phyloP scores from a whole-genome alignment of 2,113 vertebrate genomes.

The Sturnira hondurensis region DNA sequence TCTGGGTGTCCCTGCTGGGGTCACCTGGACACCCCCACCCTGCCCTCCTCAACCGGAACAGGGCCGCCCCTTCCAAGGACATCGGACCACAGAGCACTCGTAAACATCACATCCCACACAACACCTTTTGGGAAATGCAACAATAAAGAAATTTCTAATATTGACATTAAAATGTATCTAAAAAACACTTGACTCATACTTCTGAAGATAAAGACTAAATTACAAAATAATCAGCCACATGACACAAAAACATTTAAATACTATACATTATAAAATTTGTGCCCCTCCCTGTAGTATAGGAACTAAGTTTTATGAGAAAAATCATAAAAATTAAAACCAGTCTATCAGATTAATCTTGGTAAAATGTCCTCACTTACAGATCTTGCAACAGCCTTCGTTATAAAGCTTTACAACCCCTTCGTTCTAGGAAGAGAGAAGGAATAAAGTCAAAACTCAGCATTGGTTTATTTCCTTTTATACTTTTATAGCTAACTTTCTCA shows the following conservation, averaged over 20 bases:
- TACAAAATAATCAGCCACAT: conserved; percentile 79
- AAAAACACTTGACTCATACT: conserved; percentile 76
- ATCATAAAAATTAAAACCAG: conserved; percentile 78
- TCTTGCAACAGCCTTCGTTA: conserved; percentile 97
- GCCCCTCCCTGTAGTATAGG: conserved; percentile 64
- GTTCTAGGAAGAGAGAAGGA: conserved; percentile 84
- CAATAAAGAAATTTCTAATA: background rate
- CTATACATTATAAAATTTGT: conserved; percentile 64
- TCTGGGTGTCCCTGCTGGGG: background rate
- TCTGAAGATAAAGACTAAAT: conserved; percentile 76
- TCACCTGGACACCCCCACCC: background rate
- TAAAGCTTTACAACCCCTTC: conserved; percentile 93
- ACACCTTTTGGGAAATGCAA: background rate
- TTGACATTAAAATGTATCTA: conserved; percentile 18
- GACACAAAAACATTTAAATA: conserved; percentile 76
- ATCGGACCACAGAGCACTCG: background rate
- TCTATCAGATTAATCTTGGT: conserved; percentile 31
- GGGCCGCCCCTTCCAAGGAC: background rate
- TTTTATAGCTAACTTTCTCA: background rate
- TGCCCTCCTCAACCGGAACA: background rate
- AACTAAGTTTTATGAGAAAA: conserved; percentile 70
- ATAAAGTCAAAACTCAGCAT: conserved; percentile 75
- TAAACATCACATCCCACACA: background rate
- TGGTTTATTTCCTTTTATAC: background rate
- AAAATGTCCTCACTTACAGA: conserved; percentile 90